Percentiles rank a stretch among this genome's conserved stretches.
Conservation (phyloP, 2,888 invertebrate genomes). For the Cancer borealis region DNA sequence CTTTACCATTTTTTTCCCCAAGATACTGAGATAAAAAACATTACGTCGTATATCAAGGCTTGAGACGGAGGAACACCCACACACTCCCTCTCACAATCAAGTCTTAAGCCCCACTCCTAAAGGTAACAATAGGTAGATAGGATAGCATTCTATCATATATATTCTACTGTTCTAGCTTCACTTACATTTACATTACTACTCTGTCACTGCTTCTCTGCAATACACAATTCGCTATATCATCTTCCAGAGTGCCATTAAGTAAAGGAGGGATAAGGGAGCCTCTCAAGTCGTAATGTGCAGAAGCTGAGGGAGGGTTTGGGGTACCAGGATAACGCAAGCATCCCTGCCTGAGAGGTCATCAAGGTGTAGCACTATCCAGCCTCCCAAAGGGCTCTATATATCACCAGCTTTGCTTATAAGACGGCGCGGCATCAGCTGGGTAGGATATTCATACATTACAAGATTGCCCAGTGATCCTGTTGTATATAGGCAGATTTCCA, state of each 20-base stretch:
- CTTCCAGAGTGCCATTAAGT: neutral
- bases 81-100: neutral
- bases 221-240: neutral
- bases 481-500: constrained; percentile 71
- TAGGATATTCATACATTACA: constrained; percentile 63
- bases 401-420: constrained; percentile 62
- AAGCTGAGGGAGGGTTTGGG: neutral
- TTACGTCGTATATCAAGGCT: neutral
- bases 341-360: constrained; percentile 58
- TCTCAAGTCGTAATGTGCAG: constrained; percentile 35
- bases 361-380: constrained; percentile 59
- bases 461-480: constrained; percentile 65
- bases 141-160: neutral
- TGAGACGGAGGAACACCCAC: neutral
- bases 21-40: neutral
- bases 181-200: neutral
- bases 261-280: neutral
- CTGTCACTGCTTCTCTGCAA: neutral
- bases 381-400: constrained; percentile 43
- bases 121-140: neutral
- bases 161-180: neutral
- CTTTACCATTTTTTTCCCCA: neutral
- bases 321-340: constrained; percentile 18
- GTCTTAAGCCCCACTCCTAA: neutral
- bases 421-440: constrained; percentile 61